Evolutionary conservation across 2,113 vertebrate genomes (phyloP).

Genomic region (Zosterops japonicus): DNA sequence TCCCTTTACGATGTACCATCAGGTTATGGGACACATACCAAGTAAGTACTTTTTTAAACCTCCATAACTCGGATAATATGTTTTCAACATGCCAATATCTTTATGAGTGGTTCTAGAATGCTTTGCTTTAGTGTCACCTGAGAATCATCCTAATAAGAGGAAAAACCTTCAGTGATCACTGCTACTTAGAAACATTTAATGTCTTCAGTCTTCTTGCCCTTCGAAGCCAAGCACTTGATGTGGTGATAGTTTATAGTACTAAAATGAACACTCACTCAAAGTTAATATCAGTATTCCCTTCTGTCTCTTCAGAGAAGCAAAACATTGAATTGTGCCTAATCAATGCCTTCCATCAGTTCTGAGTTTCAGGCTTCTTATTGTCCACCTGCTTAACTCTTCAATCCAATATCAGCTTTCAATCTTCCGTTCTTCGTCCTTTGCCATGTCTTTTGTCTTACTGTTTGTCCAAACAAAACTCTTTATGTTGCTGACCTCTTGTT

Average conservation of each 20-base stretch:
- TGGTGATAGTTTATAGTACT: neutral
- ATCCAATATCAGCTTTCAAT: neutral
- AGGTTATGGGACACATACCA: conserved; percentile 97
- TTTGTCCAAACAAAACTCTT: neutral
- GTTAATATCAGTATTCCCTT: neutral
- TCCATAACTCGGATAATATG: neutral
- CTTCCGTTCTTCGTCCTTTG: neutral
- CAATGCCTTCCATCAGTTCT: neutral
- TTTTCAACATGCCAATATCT: neutral
- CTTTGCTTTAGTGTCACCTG: neutral
- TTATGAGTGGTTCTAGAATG: neutral
- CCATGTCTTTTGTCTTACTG: neutral
- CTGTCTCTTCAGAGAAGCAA: neutral
- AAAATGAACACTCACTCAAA: neutral
- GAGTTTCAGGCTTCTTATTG: neutral
- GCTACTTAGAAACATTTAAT: neutral
- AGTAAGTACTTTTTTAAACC: conserved; percentile 73
- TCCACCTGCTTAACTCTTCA: neutral
- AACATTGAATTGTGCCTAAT: conserved; percentile 6
- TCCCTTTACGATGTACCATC: conserved; percentile 90
- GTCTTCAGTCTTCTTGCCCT: neutral
- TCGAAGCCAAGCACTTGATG: neutral
- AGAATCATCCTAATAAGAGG: neutral
- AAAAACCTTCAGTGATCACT: neutral
- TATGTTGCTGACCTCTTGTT: neutral